A percentile compares a stretch with the other conserved stretches of the same genome.
phyloP scores from a whole-genome alignment of 2,797 vertebrate species.

The Sebastes steindachneri region DNA sequence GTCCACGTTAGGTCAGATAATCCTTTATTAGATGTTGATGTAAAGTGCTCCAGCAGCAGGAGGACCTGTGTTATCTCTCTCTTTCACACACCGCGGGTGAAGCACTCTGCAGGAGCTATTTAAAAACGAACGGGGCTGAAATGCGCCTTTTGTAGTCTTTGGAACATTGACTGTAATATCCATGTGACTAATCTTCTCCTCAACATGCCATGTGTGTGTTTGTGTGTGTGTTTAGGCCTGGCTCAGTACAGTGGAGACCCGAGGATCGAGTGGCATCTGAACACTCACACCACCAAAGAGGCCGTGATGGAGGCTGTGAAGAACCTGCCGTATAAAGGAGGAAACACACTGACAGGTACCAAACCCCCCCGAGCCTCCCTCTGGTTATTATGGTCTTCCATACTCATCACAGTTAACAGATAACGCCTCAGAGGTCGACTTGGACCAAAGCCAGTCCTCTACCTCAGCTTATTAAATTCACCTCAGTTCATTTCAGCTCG shows the following conservation, averaged over 20 bases:
- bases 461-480: background rate
- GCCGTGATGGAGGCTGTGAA: constrained; percentile 92
- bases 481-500: background rate
- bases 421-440: background rate
- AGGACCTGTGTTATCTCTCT: too few species aligned
- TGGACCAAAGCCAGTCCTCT: constrained; percentile 1
- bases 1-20: too few species aligned
- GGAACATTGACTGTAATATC: background rate
- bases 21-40: too few species aligned
- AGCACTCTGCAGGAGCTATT: too few species aligned
- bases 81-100: too few species aligned
- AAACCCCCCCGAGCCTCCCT: background rate
- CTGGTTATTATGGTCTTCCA: background rate
- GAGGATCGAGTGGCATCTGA: constrained; percentile 95
- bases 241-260: constrained; percentile 98
- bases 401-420: background rate
- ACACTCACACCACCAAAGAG: constrained; percentile 89
- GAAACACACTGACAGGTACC: constrained; percentile 94
- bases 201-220: background rate
- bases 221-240: constrained; percentile 83
- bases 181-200: background rate
- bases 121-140: too few species aligned
- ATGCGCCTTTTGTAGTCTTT: too few species aligned
- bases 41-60: too few species aligned
- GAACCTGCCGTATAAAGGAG: constrained; percentile 96